A percentile compares a stretch with the other conserved stretches of the same genome.
Evolutionary conservation across 2,888 invertebrate species (phyloP).

Genomic region (Tetramorium bicarinatum): DNA sequence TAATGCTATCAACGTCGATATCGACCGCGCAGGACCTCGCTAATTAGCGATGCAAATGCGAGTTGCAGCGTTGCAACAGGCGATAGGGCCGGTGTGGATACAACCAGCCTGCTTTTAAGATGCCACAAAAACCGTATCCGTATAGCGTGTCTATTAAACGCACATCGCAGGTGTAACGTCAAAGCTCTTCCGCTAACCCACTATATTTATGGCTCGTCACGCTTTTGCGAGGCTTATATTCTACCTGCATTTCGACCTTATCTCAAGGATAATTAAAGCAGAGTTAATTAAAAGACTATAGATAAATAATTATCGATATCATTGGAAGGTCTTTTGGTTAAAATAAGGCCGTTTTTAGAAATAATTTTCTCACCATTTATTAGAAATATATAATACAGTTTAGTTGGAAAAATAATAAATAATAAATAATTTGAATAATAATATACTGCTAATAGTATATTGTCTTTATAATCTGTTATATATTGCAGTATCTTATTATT

Average conservation of each 20-base stretch:
- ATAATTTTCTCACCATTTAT: not conserved
- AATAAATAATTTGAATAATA: not conserved
- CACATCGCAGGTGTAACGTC: conserved; percentile 70
- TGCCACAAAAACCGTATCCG: conserved; percentile 62
- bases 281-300: conserved; percentile 77
- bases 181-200: conserved; percentile 51
- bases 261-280: conserved; percentile 75
- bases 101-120: conserved; percentile 72
- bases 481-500: conserved; percentile 9
- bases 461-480: not conserved
- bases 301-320: conserved; percentile 80
- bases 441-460: no score
- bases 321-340: not conserved
- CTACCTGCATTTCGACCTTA: conserved; percentile 58
- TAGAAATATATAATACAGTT: not conserved
- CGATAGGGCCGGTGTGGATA: conserved; percentile 62
- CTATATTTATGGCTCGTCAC: conserved; percentile 30
- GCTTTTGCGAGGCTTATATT: conserved; percentile 7
- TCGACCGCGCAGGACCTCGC: conserved; percentile 54
- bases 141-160: conserved; percentile 60
- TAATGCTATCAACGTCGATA: conserved; percentile 63
- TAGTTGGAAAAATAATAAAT: not conserved
- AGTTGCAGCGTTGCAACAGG: conserved; percentile 61
- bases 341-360: not conserved
- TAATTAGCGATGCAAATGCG: conserved; percentile 80